phyloP scores from a whole-genome alignment of 2,888 invertebrate species.

The Phoronis australis region DNA sequence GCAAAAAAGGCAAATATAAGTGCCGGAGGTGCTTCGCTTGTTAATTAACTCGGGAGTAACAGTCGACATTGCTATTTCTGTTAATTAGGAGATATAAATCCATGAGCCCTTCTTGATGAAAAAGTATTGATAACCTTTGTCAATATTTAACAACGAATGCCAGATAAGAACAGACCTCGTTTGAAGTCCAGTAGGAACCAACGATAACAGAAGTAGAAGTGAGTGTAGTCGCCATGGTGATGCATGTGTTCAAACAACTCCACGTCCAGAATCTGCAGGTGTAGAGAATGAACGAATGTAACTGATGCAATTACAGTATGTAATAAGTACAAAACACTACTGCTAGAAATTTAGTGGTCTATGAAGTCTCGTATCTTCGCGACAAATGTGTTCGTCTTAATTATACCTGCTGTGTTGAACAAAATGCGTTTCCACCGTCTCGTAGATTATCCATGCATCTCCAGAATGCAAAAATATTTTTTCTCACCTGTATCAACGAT shows the following conservation, averaged over 20 bases:
- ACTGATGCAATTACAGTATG: neutral
- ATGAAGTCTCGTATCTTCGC: no score
- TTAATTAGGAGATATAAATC: neutral
- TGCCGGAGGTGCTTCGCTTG: neutral
- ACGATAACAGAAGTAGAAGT: conserved; percentile 95
- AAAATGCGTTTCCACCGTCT: no score
- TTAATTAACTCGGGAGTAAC: neutral
- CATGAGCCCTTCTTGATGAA: neutral
- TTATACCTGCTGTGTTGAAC: no score
- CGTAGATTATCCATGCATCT: no score
- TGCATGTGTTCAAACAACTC: conserved; percentile 93
- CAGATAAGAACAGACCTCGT: no score
- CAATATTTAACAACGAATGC: no score
- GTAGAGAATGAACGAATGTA: neutral
- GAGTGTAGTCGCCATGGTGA: conserved; percentile 90
- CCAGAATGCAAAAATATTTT: no score
- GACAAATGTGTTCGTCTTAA: conserved; percentile 1
- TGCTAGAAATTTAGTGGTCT: neutral
- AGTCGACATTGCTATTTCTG: neutral
- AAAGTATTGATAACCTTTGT: no score
- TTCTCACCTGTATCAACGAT: conserved; percentile 55
- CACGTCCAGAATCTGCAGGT: conserved; percentile 78
- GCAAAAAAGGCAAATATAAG: no score
- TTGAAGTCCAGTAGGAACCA: conserved; percentile 97
- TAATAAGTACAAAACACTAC: neutral